Base-by-base conservation (phyloP, 2,888 invertebrate species). In the Epicampocera succincta region DNA sequence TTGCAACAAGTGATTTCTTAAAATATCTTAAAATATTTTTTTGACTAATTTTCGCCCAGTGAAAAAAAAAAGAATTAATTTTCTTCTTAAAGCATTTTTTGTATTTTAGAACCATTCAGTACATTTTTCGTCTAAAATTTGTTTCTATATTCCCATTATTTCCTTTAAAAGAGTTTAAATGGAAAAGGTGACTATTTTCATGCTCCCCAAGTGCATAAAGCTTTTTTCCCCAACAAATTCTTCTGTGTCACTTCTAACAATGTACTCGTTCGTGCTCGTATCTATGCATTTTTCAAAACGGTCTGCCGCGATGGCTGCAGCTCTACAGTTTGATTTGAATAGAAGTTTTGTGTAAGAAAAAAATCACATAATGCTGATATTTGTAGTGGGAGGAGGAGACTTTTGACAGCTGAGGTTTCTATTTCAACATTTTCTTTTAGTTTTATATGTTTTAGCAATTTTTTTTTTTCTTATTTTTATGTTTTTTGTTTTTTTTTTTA, bases 331-430 rank as follows among this genome's bases (percentile, higher is more conserved):
- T 44, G 15, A 11, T 29, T 29, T 15, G 4, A 56, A 17, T 56
- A 17, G n/a, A 46, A 44, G 15, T 12, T 12, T 8, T 33, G 33
- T n/a, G 8, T n/a, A 58, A 40, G 29, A 17, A 40, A 66, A 66
- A 42, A 21, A 11, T 33, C 25, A 44, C n/a, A 33, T 61, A 48
- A 50, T 61, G 33, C 29, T 61, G 17, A 40, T 52, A 54, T 44
- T 61, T 61, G 42, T 33, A 19, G 73, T 74, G 74, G 58, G 66
- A 46, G 65, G 66, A 46, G 65, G 42, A 46, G 44, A 63, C 46
- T 33, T 73, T 63, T 54, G 73, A 46, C 46, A 54, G 63, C 15
- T 8, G 29, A 54, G 46, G 42, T 46, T 63, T 73, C 4, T 44
- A 29, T 52, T 19, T 21, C 15, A 25, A 61, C 52, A 46, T 44